These are phyloP conservation scores for Dasypus novemcinctus DNA, from an alignment of 2,113 vertebrate species.

Conservation along the genomic window DNA sequence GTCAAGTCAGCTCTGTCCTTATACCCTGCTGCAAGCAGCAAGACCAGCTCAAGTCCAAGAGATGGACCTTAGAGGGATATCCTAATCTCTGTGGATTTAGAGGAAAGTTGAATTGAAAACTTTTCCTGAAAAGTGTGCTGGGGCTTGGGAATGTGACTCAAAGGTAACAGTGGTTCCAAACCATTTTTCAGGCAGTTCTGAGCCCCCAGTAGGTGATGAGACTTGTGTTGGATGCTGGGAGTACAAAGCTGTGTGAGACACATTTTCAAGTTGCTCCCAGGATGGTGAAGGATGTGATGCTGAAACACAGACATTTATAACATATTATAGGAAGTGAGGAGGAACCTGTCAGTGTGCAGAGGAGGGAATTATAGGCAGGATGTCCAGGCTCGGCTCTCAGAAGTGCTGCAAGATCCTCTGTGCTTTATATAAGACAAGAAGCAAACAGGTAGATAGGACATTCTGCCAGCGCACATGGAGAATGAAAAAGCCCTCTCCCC, in stretches of 20 bases:
- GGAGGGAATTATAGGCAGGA: not conserved
- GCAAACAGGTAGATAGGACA: not conserved
- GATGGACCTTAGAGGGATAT: not conserved
- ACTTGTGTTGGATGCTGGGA: not conserved
- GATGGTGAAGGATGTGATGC: not conserved
- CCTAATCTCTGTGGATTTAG: conserved; percentile 29
- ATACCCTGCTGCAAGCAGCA: not conserved
- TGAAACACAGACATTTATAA: not conserved
- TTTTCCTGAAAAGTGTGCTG: not conserved
- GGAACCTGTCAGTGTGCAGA: not conserved
- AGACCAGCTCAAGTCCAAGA: not conserved
- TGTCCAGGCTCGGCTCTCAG: not conserved
- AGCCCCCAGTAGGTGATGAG: not conserved
- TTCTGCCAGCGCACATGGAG: not conserved
- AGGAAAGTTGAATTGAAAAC: not conserved
- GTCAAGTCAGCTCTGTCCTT: not conserved
- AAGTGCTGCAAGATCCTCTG: not conserved
- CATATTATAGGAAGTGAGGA: not conserved
- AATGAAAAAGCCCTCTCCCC: not conserved
- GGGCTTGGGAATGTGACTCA: not conserved
- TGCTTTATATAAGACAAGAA: not conserved
- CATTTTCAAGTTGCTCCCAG: not conserved
- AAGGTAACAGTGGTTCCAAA: not conserved
- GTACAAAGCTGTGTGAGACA: not conserved
- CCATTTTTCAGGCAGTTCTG: not conserved